phyloP scores from a whole-genome alignment of 1,140 invertebrate genomes.

The Drosophila nikananu region DNA sequence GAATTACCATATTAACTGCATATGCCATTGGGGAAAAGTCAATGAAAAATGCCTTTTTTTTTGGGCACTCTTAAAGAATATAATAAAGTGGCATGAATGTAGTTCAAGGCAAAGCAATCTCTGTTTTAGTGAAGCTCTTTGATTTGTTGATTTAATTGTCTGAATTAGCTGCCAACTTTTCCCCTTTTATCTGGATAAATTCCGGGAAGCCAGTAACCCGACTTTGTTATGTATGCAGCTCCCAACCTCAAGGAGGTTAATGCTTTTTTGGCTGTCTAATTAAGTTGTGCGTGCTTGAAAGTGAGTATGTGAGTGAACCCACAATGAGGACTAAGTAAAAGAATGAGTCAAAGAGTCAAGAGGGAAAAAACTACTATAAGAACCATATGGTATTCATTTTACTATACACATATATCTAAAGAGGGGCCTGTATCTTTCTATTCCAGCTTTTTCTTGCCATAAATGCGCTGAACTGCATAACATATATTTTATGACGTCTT shows the following conservation, averaged over 20 bases:
- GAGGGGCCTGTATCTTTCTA: conserved; percentile 13
- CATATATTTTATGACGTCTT: conserved; percentile 68
- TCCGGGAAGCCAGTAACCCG: conserved; percentile 9
- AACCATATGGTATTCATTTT: neutral
- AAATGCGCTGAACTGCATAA: conserved; percentile 62
- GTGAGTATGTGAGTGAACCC: conserved; percentile 1
- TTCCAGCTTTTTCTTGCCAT: conserved; percentile 10
- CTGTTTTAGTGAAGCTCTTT: neutral
- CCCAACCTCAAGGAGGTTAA: conserved; percentile 11
- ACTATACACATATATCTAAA: neutral
- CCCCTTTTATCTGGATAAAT: conserved; percentile 8
- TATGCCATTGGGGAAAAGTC: neutral
- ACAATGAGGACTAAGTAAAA: neutral
- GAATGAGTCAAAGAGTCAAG: neutral
- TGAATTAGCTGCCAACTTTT: conserved; percentile 11
- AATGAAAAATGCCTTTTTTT: neutral
- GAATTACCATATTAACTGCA: conserved; percentile 30
- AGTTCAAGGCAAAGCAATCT: neutral
- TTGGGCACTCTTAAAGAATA: neutral
- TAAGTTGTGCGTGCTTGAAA: conserved; percentile 19
- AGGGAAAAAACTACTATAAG: neutral
- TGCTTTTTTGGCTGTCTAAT: conserved; percentile 28
- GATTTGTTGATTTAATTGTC: conserved; percentile 10
- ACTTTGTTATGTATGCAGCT: conserved; percentile 24
- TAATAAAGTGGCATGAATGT: neutral